A percentile compares a stretch with the other conserved stretches of the same genome.
Evolutionary conservation across 2,797 vertebrate species (phyloP).

Genomic region (Cryptoblepharus egeriae): DNA sequence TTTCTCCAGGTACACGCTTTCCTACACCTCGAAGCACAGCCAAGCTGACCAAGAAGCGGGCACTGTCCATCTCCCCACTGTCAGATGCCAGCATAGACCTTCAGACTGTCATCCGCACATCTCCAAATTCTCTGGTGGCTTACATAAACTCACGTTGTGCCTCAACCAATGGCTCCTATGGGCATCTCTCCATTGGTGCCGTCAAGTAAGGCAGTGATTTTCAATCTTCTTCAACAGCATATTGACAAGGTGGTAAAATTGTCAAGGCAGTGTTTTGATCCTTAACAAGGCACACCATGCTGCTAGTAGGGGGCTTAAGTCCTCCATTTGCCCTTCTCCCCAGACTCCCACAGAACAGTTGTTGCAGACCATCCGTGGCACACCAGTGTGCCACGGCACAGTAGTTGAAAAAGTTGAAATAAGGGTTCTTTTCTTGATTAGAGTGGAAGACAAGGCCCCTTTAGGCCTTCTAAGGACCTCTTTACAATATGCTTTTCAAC

Average conservation of each 20-base stretch:
- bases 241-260: too few relatives aligned
- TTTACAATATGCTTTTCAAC: too few relatives aligned
- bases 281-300: too few relatives aligned
- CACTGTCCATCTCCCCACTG: conserved; percentile 94
- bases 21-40: conserved; percentile 90
- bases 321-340: too few relatives aligned
- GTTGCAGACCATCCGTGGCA: too few relatives aligned
- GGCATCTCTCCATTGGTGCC: conserved; percentile 93
- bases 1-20: conserved; percentile 86
- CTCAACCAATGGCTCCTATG: conserved; percentile 90
- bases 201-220: too few relatives aligned
- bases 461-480: background rate
- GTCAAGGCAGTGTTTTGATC: too few relatives aligned
- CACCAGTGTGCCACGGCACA: too few relatives aligned
- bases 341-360: too few relatives aligned
- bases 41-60: conserved; percentile 94
- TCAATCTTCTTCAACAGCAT: too few relatives aligned
- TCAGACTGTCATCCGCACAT: conserved; percentile 96
- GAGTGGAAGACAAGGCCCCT: background rate
- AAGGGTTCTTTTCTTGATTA: conserved; percentile 30
- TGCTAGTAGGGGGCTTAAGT: too few relatives aligned
- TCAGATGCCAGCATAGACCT: conserved; percentile 96
- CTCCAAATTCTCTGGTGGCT: conserved; percentile 96
- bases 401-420: too few relatives aligned
- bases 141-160: conserved; percentile 95